phyloP scores from a whole-genome alignment of 2,113 vertebrate genomes.

The Catharus minimus region DNA sequence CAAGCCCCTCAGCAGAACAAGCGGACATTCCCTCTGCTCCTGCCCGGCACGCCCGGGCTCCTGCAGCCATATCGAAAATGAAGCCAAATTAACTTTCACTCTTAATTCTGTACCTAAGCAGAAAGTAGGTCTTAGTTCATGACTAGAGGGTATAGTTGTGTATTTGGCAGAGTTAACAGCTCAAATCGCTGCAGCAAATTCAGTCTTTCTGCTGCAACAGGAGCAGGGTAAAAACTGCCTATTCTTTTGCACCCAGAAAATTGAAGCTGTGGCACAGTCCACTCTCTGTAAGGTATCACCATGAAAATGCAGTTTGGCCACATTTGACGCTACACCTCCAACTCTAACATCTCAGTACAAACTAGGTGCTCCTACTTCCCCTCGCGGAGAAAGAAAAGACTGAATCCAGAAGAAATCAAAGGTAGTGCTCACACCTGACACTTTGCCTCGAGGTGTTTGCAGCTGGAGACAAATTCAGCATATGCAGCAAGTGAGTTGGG shows the following conservation, averaged over 20 bases:
- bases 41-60: neutral
- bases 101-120: neutral
- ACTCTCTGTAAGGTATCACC: neutral
- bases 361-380: neutral
- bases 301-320: neutral
- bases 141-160: rapidly evolving
- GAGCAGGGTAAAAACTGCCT: neutral
- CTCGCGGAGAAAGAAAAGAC: neutral
- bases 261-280: neutral
- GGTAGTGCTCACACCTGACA: neutral
- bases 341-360: neutral
- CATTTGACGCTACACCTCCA: neutral
- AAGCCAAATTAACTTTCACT: neutral
- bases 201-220: neutral
- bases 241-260: neutral
- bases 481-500: neutral
- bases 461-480: neutral
- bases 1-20: rapidly evolving
- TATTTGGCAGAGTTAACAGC: neutral
- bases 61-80: rapidly evolving
- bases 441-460: neutral
- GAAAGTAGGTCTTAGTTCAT: neutral
- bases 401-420: neutral
- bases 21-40: neutral
- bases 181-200: neutral